Conservation (phyloP, 2,797 vertebrate species). For the Emydoidea blandingii region DNA sequence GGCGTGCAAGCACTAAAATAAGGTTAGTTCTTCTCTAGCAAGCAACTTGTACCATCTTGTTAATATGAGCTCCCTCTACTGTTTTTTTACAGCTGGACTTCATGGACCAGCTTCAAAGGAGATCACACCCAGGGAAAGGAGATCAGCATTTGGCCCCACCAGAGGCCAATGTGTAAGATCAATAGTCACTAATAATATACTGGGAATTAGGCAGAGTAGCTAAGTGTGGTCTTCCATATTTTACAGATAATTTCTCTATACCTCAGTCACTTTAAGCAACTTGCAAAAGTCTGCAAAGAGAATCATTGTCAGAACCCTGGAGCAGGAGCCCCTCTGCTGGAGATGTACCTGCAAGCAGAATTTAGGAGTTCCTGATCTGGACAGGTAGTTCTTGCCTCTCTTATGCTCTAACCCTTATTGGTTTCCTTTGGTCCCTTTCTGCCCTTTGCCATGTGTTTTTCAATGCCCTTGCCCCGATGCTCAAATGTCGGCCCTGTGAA, state of each 20-base stretch:
- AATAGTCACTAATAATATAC: neutral
- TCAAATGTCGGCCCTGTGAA: too few species aligned
- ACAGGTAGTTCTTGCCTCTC: rapidly evolving
- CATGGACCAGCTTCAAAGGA: neutral
- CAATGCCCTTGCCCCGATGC: neutral
- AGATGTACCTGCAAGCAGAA: neutral
- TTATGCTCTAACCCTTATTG: neutral
- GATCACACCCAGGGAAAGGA: neutral
- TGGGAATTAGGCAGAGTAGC: neutral
- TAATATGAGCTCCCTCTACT: neutral
- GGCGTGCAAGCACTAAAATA: neutral
- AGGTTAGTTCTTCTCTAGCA: neutral
- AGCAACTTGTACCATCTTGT: neutral
- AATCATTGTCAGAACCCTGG: neutral
- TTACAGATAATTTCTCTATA: neutral
- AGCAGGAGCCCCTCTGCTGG: neutral
- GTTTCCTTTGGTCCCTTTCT: neutral
- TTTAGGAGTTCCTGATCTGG: neutral
- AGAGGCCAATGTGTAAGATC: neutral
- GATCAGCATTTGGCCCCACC: neutral
- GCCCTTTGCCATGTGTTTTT: rapidly evolving
- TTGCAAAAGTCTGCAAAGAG: constrained; percentile 9
- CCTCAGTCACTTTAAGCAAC: neutral
- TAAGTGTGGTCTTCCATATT: neutral
- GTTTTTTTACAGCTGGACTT: neutral